Conservation (phyloP, 1,140 invertebrate species). For the Macrocentrus cingulum region DNA sequence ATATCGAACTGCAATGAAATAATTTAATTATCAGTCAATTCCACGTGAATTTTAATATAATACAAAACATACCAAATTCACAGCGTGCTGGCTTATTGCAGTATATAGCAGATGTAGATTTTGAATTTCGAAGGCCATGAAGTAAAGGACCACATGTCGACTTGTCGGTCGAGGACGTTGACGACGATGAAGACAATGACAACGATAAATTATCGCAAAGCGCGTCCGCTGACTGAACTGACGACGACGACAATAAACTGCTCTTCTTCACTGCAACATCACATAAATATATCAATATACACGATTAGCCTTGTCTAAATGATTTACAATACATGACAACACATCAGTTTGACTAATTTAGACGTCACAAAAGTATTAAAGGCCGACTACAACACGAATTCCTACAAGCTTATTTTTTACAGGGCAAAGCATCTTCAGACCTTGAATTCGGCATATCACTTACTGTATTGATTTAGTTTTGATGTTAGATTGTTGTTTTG, state of each 20-base stretch:
- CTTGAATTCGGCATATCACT: slow-evolving; percentile 33
- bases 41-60: slow-evolving; percentile 4
- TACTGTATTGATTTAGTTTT: slow-evolving; percentile 24
- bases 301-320: background rate
- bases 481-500: slow-evolving; percentile 38
- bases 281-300: slow-evolving; percentile 8
- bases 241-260: slow-evolving; percentile 38
- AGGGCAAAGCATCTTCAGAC: slow-evolving; percentile 24
- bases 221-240: slow-evolving; percentile 40
- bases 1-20: slow-evolving; percentile 34
- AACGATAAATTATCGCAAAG: slow-evolving; percentile 29
- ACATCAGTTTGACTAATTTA: background rate
- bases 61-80: slow-evolving; percentile 35
- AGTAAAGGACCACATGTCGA: slow-evolving; percentile 25
- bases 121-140: slow-evolving; percentile 42
- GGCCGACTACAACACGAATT: slow-evolving; percentile 21
- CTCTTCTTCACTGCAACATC: slow-evolving; percentile 43
- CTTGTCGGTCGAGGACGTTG: slow-evolving; percentile 18
- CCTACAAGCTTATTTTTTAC: too few relatives aligned
- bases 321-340: background rate
- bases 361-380: background rate
- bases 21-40: slow-evolving; percentile 7
- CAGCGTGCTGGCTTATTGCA: slow-evolving; percentile 33
- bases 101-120: slow-evolving; percentile 43
- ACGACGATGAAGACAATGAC: background rate